Evolutionary conservation across 2,113 vertebrate genomes (phyloP), one percentile per base, ranked within the genome.

Genomic region (Ptychochromis oligacanthus): DNA sequence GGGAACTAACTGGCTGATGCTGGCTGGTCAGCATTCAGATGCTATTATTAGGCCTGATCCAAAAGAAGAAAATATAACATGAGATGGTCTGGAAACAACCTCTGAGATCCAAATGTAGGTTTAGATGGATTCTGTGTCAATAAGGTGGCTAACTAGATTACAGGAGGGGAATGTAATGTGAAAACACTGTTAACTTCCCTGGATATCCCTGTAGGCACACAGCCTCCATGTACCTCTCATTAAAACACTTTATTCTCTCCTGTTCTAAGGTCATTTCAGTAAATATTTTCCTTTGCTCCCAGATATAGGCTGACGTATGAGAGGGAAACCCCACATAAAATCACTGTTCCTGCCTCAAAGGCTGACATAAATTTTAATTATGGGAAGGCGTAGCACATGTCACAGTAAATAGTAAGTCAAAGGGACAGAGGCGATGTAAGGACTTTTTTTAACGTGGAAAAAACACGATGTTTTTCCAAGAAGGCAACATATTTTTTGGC

Each of bases 311-410:
- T 84, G 75, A 82, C 31, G n/a, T 34, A 77, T 72, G 13, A 49
- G 76, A 84, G 89, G 90, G 89, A 88, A 93, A 79, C 58, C 86
- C 91, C 90, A 3, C 59, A 17, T 38, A 64, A 83, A 89, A 79
- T 77, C 78, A 75, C 60, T 31, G 70, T 77, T 91, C 74, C 65
- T 64, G 75, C 80, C 85, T 92, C 43, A 70, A 84, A 91, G 80
- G 79, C 84, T 62, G 72, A 38, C 75, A 88, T 87, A 83, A 88
- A 88, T 86, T 82, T 67, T 88, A 62, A 86, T 90, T 87, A 89
- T 84, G 59, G 43, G 54, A 84, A 60, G 2, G 64, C 57, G 59
- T 57, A 8, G 64, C 75, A 64, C 60, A 85, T 61, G 72, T 88
- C 72, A 81, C 67, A 80, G 70, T 22, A 22, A 62, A 46, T 13